Base-by-base conservation (phyloP, 2,888 invertebrate genomes). In the Gastracanthus pulcherrimus region DNA sequence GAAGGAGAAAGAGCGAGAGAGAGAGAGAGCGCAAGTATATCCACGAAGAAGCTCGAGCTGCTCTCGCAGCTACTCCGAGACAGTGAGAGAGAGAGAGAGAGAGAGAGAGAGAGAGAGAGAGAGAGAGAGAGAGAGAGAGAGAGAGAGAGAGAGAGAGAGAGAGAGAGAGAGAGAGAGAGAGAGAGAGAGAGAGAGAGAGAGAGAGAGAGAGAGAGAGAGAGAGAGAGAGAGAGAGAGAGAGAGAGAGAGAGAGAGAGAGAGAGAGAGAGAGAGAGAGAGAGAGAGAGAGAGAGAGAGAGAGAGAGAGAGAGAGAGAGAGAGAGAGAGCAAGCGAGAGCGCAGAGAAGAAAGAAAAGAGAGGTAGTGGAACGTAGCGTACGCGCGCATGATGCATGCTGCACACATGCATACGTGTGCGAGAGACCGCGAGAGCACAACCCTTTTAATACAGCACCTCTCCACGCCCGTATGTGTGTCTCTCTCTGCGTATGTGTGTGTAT, bases 151-250 rank as follows among this genome's bases (percentile, higher is more conserved):
- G 81, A 75, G 79, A 71, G 48, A 38, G 34, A 78, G 71, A 70
- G 38, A 51, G 76, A 80, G 55, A 66, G 82, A 81, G 38, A 81
- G 66, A 75, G 80, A 75, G 51, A 45, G 36, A 64, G 76, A 64
- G 83, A 79, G 78, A n/a, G n/a, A n/a, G n/a, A n/a, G 75, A 71
- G 83, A 80, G 83, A 84, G 76, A 85, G 84, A 82, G 82, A 77
- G 76, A 75, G 64, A 82, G 83, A 19, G 58, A 23, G 70, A 67
- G 84, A 74, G 71, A 83, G 81, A 75, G 79, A 71, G 48, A 38
- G 34, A 78, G 71, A 70, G 38, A 51, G 76, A 80, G 55, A 66
- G 82, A 81, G 38, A n/a, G n/a, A 58, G 23, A 55, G 23, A 11
- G 7, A 9, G 55, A 38, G 38, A 38, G 3, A 38, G 13, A 38